These are phyloP conservation scores for Speoplatyrhinus poulsoni DNA, from an alignment of 2,113 vertebrate genomes.

Conservation along the genomic window DNA sequence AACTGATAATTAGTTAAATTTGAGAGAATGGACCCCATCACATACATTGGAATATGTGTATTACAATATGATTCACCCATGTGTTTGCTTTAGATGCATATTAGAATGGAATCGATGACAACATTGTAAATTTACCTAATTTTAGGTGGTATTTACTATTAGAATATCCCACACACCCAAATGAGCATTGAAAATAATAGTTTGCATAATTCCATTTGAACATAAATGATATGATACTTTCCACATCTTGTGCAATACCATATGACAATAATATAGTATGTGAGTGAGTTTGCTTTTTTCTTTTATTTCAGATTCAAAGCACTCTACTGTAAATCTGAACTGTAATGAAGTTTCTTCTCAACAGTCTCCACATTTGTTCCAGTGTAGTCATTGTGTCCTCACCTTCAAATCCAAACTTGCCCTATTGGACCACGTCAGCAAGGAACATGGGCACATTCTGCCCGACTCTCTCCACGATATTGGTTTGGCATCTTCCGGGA, in stretches of 20 bases:
- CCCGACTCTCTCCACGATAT: conserved; percentile 64
- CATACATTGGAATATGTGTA: no score
- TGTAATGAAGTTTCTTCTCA: conserved; percentile 72
- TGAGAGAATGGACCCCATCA: no score
- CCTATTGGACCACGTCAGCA: conserved; percentile 85
- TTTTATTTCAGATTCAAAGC: conserved; percentile 70
- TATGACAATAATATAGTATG: background rate
- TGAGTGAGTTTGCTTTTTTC: background rate
- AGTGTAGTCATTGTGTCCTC: conserved; percentile 85
- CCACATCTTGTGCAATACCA: background rate
- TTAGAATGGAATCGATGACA: no score
- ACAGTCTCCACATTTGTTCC: conserved; percentile 78
- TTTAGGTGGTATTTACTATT: no score
- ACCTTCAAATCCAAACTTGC: conserved; percentile 87
- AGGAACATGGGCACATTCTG: conserved; percentile 77
- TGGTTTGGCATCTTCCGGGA: conserved; percentile 62
- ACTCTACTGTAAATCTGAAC: conserved; percentile 75
- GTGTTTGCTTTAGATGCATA: no score
- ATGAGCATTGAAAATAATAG: no score
- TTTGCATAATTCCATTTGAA: no score
- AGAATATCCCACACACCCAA: no score
- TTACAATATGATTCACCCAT: no score
- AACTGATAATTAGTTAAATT: no score
- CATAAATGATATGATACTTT: no score
- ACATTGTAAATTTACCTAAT: no score